Conservation (phyloP, 2,113 vertebrate species). For the Crotalus viridis region DNA sequence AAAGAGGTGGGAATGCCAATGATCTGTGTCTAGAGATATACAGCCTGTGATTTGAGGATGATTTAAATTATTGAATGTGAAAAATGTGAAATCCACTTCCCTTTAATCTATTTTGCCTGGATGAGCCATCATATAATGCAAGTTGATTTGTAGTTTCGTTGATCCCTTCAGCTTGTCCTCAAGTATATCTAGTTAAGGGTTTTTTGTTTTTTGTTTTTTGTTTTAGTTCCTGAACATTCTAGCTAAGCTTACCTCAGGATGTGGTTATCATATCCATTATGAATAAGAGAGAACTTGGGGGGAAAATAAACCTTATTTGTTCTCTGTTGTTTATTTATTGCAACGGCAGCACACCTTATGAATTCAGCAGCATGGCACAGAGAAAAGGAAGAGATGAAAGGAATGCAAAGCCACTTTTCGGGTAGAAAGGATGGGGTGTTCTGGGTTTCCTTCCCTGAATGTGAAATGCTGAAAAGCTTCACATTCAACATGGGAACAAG, state of each 20-base stretch:
- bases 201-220: neutral
- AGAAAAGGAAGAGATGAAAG: slow-evolving; percentile 52
- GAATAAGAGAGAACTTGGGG: slow-evolving; percentile 59
- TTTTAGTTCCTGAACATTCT: slow-evolving; percentile 59
- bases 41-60: slow-evolving; percentile 52
- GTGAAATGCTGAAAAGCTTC: slow-evolving; percentile 40
- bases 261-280: slow-evolving; percentile 60
- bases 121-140: slow-evolving; percentile 64
- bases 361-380: slow-evolving; percentile 61
- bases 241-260: slow-evolving; percentile 56
- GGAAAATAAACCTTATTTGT: slow-evolving; percentile 63
- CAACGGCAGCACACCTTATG: slow-evolving; percentile 64
- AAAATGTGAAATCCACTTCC: slow-evolving; percentile 65
- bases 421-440: slow-evolving; percentile 52
- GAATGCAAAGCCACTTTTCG: slow-evolving; percentile 63
- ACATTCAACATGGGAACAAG: slow-evolving; percentile 50
- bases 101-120: slow-evolving; percentile 58
- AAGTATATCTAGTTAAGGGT: slow-evolving; percentile 62
- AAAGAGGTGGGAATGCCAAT: slow-evolving; percentile 35
- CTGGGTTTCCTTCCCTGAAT: slow-evolving; percentile 24
- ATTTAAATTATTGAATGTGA: slow-evolving; percentile 74
- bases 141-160: slow-evolving; percentile 72
- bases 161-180: slow-evolving; percentile 63
- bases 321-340: slow-evolving; percentile 38
- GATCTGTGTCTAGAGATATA: slow-evolving; percentile 61